These are phyloP conservation scores for Streblospio benedicti DNA, from an alignment of 1,140 invertebrate species.

Conservation along the genomic window DNA sequence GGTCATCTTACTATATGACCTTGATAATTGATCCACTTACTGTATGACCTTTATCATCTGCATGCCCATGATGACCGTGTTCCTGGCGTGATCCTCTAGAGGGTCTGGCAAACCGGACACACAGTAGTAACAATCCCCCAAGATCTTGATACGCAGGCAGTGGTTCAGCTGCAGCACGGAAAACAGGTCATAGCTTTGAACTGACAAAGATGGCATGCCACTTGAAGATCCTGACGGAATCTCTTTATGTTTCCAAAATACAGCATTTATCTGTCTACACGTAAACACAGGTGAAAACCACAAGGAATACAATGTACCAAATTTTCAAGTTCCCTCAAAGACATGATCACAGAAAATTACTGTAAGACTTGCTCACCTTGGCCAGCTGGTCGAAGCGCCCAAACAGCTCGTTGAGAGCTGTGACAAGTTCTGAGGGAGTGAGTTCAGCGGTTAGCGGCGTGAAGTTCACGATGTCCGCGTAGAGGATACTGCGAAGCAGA, in stretches of 20 bases:
- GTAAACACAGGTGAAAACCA: too few species aligned
- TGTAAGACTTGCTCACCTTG: too few species aligned
- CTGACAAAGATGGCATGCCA: too few species aligned
- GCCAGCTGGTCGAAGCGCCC: slow-evolving; percentile 72
- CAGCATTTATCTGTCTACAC: too few species aligned
- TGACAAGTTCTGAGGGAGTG: slow-evolving; percentile 71
- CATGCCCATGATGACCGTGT: slow-evolving; percentile 78
- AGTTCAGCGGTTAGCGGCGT: slow-evolving; percentile 85
- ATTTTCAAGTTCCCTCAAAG: too few species aligned
- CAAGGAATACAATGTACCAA: too few species aligned
- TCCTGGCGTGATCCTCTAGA: slow-evolving; percentile 73
- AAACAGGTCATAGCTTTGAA: too few species aligned
- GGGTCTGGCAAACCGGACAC: slow-evolving; percentile 79
- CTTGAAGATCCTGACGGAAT: too few species aligned
- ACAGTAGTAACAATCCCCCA: slow-evolving; percentile 60
- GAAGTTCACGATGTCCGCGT: slow-evolving; percentile 89
- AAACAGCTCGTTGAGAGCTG: slow-evolving; percentile 74
- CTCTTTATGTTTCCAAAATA: too few species aligned
- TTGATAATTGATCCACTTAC: background rate
- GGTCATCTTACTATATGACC: too few species aligned
- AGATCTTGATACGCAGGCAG: slow-evolving; percentile 52
- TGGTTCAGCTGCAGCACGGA: slow-evolving; percentile 56
- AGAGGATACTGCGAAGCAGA: slow-evolving; percentile 69
- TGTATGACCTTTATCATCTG: slow-evolving; percentile 49
- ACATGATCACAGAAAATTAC: too few species aligned